Evolutionary conservation across 92 coral and sea anemone species (phyloP), one percentile per base, ranked within the genome.

Genomic region (Zoanthus sociatus): DNA sequence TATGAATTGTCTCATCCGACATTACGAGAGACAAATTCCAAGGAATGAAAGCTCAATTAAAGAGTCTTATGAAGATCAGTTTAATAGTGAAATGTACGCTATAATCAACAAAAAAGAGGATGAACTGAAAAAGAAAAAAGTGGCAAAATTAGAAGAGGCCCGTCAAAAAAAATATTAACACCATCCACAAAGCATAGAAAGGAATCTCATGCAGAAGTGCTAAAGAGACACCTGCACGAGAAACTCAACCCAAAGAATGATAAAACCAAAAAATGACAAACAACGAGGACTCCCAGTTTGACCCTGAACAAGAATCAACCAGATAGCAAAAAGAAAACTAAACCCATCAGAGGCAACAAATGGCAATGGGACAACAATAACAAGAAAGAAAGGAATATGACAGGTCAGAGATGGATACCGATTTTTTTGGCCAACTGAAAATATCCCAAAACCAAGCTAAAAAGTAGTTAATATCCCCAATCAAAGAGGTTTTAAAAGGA

Each of bases 191-290:
- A 42, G 47, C 77, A 54, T 42, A 54, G 77, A 73, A 73, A 73
- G 53, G 20, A n/a, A 13, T 14, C 55, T n/a, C 16, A 74, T 74
- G 60, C 60, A 74, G 17, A 74, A 74, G 78, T 74, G 58, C 78
- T 74, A 74, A 74, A 74, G 51, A 74, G 78, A 47, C 60, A 74
- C 15, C 78, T 74, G 31, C 78, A 74, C 50, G 78, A 74, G 60
- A 74, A 74, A 74, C 78, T 46, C 78, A 74, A 74, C 78, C 78
- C 78, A 58, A 74, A 74, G 78, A 74, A 74, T 44, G 78, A 44
- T 15, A 47, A 46, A 12, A 4, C 78, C 78, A 74, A 74, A 74
- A 47, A 46, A 74, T 16, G 60, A 12, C 60, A 74, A 51, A 44
- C 78, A 45, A 74, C 58, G 60, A 74, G 21, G 60, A 74, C 78